Conservation (phyloP, 1,140 invertebrate species). For the Pentalonia nigronervosa region DNA sequence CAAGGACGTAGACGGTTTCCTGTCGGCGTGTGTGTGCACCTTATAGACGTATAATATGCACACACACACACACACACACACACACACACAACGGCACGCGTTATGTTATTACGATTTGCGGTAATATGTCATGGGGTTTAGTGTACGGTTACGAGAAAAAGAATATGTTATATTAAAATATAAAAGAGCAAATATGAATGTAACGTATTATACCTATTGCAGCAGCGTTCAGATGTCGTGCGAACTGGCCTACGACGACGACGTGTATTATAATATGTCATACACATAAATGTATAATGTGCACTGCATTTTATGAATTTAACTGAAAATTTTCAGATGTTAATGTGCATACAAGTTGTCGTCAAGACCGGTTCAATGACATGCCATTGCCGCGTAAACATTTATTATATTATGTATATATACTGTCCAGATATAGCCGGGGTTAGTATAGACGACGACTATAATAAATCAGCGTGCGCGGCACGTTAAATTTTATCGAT, state of each 20-base stretch:
- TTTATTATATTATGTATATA: constrained; percentile 23
- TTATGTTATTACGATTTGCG: constrained; percentile 7
- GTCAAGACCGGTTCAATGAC: constrained; percentile 53
- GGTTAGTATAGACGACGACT: neutral
- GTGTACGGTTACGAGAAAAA: constrained; percentile 18
- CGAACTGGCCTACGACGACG: neutral
- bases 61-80: no score
- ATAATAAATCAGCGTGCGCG: constrained; percentile 39
- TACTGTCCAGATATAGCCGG: neutral
- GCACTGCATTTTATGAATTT: constrained; percentile 35
- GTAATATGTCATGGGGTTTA: constrained; percentile 4
- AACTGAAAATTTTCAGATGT: constrained; percentile 24
- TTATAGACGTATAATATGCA: neutral
- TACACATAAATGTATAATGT: neutral
- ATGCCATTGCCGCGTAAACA: constrained; percentile 28
- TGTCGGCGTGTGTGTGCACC: neutral
- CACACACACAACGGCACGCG: neutral
- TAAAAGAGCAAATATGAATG: constrained; percentile 24
- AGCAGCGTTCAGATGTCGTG: neutral
- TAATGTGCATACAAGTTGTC: constrained; percentile 38
- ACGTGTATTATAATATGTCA: constrained; percentile 20
- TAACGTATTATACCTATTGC: neutral
- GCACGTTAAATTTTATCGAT: constrained; percentile 57
- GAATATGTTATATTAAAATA: constrained; percentile 4
- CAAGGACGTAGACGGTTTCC: constrained; percentile 20